A percentile compares a stretch with the other conserved stretches of the same genome.
phyloP scores from a whole-genome alignment of 2,797 vertebrate genomes.

The Sebastes hubbsi region DNA sequence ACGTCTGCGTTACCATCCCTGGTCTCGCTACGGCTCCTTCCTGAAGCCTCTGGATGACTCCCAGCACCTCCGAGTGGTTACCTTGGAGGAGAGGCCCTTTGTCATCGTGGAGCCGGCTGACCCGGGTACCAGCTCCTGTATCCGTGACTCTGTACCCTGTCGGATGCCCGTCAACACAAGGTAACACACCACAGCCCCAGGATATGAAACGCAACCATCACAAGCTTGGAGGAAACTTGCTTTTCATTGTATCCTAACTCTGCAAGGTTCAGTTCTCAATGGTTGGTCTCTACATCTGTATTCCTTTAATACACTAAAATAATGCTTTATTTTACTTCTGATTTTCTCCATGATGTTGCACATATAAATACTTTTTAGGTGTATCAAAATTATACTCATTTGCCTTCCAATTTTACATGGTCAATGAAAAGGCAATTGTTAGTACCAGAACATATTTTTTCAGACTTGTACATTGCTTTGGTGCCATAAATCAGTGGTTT shows the following conservation, averaged over 20 bases:
- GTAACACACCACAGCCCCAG: constrained; percentile 52
- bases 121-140: constrained; percentile 92
- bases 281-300: not conserved
- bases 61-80: constrained; percentile 92
- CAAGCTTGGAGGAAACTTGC: not conserved
- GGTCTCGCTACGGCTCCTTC: constrained; percentile 92
- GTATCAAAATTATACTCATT: too few relatives aligned
- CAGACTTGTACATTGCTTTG: not conserved
- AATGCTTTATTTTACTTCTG: not conserved
- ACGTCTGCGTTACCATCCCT: constrained; percentile 87
- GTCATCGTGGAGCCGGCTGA: constrained; percentile 93
- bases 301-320: not conserved
- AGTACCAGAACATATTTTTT: not conserved
- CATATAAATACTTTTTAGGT: not conserved
- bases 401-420: not conserved
- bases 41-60: constrained; percentile 90
- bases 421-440: not conserved
- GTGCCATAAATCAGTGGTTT: not conserved
- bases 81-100: constrained; percentile 93
- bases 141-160: constrained; percentile 94
- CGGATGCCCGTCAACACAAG: constrained; percentile 89
- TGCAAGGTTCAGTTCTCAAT: not conserved
- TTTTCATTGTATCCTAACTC: not conserved
- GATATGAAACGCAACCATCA: not conserved
- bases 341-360: not conserved